Percentiles rank a stretch among this genome's conserved stretches.
Conservation (phyloP, 2,797 vertebrate species). For the Melanitta fusca region DNA sequence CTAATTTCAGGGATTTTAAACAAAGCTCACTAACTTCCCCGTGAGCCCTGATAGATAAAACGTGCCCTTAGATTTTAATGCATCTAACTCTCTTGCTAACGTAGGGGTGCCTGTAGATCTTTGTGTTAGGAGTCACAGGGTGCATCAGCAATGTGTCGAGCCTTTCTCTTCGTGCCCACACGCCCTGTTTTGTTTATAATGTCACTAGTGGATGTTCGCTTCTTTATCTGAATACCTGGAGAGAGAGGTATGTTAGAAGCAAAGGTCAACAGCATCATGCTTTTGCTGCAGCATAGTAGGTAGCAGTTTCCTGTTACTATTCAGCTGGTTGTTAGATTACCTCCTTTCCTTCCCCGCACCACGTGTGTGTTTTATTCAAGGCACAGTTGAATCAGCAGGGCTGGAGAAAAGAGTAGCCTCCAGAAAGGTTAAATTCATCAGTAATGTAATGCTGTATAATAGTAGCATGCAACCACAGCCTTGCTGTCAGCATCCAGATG, state of each 20-base stretch:
- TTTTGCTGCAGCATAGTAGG: neutral
- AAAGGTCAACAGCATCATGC: neutral
- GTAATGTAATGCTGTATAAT: neutral
- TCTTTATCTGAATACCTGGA: neutral
- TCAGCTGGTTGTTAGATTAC: neutral
- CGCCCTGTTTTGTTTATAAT: neutral
- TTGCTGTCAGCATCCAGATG: neutral
- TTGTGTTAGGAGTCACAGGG: neutral
- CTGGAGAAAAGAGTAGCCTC: neutral
- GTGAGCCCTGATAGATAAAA: neutral
- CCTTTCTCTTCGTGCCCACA: neutral
- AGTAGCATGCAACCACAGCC: neutral
- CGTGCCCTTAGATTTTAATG: neutral
- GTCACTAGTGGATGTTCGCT: neutral
- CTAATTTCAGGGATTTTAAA: neutral
- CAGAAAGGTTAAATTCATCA: neutral
- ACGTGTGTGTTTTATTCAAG: neutral
- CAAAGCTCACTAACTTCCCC: neutral
- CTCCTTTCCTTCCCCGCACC: neutral
- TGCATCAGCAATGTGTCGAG: neutral
- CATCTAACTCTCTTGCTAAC: neutral
- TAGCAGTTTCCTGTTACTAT: neutral
- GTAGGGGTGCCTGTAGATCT: neutral
- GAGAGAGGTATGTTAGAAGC: neutral
- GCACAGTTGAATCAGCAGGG: neutral